Percentiles rank a stretch among this genome's conserved stretches.
Evolutionary conservation across 2,888 invertebrate genomes (phyloP).

Genomic region (Caenorhabditis afra): DNA sequence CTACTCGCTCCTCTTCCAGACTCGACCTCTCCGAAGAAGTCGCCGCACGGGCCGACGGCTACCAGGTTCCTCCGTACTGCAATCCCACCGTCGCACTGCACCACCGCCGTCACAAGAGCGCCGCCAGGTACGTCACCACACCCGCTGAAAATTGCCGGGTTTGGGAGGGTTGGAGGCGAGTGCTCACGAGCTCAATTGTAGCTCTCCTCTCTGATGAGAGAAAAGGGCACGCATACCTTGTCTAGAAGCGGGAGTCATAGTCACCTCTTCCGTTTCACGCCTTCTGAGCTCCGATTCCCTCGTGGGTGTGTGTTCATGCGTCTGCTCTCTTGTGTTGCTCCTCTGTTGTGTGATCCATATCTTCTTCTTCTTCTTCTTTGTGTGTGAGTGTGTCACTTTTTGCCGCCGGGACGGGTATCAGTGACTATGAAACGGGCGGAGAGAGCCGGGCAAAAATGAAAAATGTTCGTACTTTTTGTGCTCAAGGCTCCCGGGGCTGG

Average conservation of each 20-base stretch:
- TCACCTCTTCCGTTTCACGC: conserved; percentile 6
- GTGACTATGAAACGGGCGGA: not conserved
- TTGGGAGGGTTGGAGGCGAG: conserved; percentile 1
- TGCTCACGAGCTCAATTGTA: not conserved
- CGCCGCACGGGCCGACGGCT: not conserved
- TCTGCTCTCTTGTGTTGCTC: not conserved
- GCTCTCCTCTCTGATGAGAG: not conserved
- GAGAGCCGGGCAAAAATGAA: conserved; percentile 31
- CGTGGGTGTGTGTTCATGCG: no score
- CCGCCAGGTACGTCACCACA: no score
- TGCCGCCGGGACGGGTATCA: conserved; percentile 17
- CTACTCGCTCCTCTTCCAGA: not conserved
- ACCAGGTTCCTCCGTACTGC: conserved; percentile 11
- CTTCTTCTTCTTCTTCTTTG: conserved; percentile 6
- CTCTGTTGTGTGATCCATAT: conserved; percentile 16
- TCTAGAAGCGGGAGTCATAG: no score
- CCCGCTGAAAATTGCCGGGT: not conserved
- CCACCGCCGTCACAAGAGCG: no score
- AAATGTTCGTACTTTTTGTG: conserved; percentile 45
- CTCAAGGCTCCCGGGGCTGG: not conserved
- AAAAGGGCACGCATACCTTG: conserved; percentile 14
- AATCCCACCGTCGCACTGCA: conserved; percentile 22
- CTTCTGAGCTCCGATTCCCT: no score
- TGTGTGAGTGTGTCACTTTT: conserved; percentile 2
- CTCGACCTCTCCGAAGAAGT: not conserved